Evolutionary conservation across 2,888 invertebrate genomes (phyloP).

Genomic region (Sphaerophoria rueppellii): DNA sequence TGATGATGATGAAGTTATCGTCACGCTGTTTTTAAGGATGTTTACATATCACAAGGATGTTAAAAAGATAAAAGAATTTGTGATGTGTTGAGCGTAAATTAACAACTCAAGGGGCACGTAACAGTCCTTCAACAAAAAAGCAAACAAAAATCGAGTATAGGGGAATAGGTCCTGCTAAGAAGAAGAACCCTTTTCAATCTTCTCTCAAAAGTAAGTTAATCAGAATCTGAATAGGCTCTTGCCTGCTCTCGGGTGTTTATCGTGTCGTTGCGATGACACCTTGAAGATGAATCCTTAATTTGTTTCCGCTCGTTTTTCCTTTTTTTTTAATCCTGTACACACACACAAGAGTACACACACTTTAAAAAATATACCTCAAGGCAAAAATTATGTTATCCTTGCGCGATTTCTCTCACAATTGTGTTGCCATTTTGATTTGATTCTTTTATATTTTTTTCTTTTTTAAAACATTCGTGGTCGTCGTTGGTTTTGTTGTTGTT

Average conservation of each 20-base stretch:
- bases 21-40: constrained; percentile 37
- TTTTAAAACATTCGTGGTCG: constrained; percentile 27
- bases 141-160: neutral
- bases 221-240: constrained; percentile 21
- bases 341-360: constrained; percentile 17
- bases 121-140: constrained; percentile 32
- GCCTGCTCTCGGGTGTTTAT: neutral
- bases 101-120: constrained; percentile 19
- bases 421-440: constrained; percentile 68
- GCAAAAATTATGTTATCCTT: constrained; percentile 25
- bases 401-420: constrained; percentile 45
- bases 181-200: neutral
- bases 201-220: constrained; percentile 32
- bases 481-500: no score
- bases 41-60: constrained; percentile 54
- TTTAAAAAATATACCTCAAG: neutral
- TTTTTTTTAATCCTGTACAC: neutral
- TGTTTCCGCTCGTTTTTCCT: neutral
- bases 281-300: constrained; percentile 29
- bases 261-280: constrained; percentile 10
- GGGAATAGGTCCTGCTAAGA: neutral
- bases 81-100: constrained; percentile 34
- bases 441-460: constrained; percentile 14
- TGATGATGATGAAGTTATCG: constrained; percentile 49
- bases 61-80: constrained; percentile 27